Evolutionary conservation across 2,888 invertebrate genomes (phyloP).

Genomic region (Parnassius smintheus): DNA sequence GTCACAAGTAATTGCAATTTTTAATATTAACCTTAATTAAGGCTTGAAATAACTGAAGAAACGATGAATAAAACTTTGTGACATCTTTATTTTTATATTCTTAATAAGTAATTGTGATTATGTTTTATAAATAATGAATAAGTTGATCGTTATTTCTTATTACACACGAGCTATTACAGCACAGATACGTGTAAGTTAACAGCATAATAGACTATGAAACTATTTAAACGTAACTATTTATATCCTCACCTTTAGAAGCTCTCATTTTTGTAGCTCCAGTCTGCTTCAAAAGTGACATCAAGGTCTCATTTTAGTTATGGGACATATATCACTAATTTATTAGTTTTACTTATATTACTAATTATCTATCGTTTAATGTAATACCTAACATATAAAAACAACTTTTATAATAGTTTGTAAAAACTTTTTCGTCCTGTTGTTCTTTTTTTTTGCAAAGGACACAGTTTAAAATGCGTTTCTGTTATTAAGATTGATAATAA

Average conservation of each 20-base stretch:
- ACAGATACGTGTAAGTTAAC: no score
- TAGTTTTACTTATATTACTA: constrained; percentile 2
- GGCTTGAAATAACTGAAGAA: constrained; percentile 17
- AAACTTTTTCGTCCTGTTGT: constrained; percentile 3
- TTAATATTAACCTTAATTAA: constrained; percentile 22
- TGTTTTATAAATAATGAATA: no score
- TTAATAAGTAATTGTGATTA: no score
- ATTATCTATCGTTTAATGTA: constrained; percentile 11
- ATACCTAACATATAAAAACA: constrained; percentile 14
- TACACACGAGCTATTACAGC: no score
- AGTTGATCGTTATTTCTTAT: no score
- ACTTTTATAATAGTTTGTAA: neutral
- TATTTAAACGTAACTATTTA: no score
- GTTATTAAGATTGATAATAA: constrained; percentile 49
- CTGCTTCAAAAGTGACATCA: constrained; percentile 17
- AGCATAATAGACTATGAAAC: no score
- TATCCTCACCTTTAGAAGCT: constrained; percentile 25
- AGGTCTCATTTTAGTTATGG: constrained; percentile 21
- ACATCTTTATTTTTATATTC: no score
- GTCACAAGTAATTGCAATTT: constrained; percentile 25
- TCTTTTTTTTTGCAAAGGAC: neutral
- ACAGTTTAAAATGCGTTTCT: constrained; percentile 21
- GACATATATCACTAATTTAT: neutral
- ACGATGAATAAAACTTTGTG: constrained; percentile 13
- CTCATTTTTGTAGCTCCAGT: constrained; percentile 22